Evolutionary conservation across 2,113 vertebrate species (phyloP), one percentile per base, ranked within the genome.

Genomic region (Eubucco bourcierii): DNA sequence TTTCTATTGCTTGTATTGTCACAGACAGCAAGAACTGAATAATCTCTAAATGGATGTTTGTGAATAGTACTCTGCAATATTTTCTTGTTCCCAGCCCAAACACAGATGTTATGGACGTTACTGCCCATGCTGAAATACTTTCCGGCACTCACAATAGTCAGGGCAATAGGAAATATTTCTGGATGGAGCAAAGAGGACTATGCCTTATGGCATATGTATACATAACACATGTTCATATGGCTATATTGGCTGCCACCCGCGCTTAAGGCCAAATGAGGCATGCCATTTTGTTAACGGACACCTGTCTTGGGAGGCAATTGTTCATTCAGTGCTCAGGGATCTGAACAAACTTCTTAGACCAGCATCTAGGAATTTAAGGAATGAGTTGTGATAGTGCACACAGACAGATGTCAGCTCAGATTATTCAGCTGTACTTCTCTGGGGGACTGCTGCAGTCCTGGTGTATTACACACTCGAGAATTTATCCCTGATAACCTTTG

Each of bases 161-260:
- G 10, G 55, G 66, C 86, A 77, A 84, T 71, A 87, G 63, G 79
- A 96, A 92, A 94, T 84, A 89, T 16, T 93, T 92, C 90, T 88
- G 61, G 31, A 60, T 3, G 37, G 72, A 90, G 88, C 34, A 77
- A 66, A 95, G 75, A 94, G 71, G 86, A 90, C 95, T 94, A 96
- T 90, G 60, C 68, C 52, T 93, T 84, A 81, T 64, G 84, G 53
- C 88, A 88, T 77, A 75, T 78, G 84, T 84, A 92, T 11, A 1
- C 90, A 94, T 96, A 92, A 70, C 90, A 89, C 87, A 82, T 89
- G 84, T 82, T 93, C 94, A 90, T 53, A 85, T 71, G 81, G 78
- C 90, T 94, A 84, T 89, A 89, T 92, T 93, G 84, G 81, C 89
- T 89, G 90, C 94, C 81, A 87, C 23, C 56, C 66, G 0, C 84